phyloP scores from a whole-genome alignment of 2,888 invertebrate species.

The Zootermopsis nevadensis region DNA sequence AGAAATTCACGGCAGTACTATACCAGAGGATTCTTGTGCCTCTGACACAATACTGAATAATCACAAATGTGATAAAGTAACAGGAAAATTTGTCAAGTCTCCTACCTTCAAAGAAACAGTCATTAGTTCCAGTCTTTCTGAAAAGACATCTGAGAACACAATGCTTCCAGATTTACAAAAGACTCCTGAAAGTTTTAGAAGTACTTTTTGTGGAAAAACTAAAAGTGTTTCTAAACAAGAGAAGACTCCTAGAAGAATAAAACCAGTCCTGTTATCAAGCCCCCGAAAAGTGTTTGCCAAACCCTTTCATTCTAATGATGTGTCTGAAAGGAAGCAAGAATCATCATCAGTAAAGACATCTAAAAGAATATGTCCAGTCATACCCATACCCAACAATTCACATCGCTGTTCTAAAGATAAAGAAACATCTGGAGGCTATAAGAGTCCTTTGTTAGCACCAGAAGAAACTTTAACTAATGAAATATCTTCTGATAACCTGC shows the following conservation, averaged over 20 bases:
- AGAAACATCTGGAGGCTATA: too few species aligned
- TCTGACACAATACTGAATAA: neutral
- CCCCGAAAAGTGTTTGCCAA: neutral
- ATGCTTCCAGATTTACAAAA: neutral
- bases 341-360: neutral
- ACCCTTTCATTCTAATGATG: neutral
- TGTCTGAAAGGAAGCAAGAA: neutral
- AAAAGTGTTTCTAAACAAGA: neutral
- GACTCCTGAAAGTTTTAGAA: neutral
- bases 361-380: neutral
- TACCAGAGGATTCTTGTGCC: neutral
- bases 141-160: neutral
- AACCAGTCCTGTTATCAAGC: constrained; percentile 14
- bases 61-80: neutral
- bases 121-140: neutral
- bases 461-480: too few species aligned
- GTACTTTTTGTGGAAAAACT: neutral
- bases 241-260: constrained; percentile 26
- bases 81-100: neutral
- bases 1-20: too few species aligned
- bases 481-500: too few species aligned
- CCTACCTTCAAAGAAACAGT: neutral
- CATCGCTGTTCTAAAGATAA: too few species aligned
- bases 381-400: neutral
- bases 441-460: too few species aligned